phyloP scores from a whole-genome alignment of 2,113 vertebrate genomes.

The Caloenas nicobarica region DNA sequence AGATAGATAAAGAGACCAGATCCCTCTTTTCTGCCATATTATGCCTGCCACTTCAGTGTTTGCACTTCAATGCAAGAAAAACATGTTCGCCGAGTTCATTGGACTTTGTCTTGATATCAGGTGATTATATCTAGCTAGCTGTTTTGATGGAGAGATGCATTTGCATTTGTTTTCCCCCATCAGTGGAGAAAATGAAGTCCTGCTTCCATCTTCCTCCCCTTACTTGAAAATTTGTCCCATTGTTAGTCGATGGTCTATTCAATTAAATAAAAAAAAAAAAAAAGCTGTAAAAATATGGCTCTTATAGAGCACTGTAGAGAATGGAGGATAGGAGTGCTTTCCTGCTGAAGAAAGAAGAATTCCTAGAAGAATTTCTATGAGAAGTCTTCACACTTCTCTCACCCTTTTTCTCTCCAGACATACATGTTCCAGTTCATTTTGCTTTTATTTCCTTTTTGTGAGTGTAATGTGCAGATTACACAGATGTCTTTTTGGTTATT shows the following conservation, averaged over 20 bases:
- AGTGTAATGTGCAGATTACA: conserved; percentile 30
- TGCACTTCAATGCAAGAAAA: neutral
- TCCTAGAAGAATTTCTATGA: neutral
- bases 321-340: neutral
- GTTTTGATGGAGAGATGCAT: neutral
- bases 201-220: neutral
- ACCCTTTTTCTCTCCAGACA: neutral
- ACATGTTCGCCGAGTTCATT: neutral
- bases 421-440: conserved; percentile 21
- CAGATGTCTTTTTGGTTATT: conserved; percentile 56
- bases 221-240: neutral
- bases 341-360: neutral
- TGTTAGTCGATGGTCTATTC: neutral
- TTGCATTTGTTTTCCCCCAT: accelerated
- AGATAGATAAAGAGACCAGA: neutral
- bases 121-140: neutral
- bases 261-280: neutral
- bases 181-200: neutral
- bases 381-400: neutral
- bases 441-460: conserved; percentile 60
- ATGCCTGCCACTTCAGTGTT: neutral
- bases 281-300: neutral
- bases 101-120: neutral
- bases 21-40: neutral
- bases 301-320: neutral